phyloP scores from a whole-genome alignment of 2,113 vertebrate genomes.

The Nymphicus hollandicus region DNA sequence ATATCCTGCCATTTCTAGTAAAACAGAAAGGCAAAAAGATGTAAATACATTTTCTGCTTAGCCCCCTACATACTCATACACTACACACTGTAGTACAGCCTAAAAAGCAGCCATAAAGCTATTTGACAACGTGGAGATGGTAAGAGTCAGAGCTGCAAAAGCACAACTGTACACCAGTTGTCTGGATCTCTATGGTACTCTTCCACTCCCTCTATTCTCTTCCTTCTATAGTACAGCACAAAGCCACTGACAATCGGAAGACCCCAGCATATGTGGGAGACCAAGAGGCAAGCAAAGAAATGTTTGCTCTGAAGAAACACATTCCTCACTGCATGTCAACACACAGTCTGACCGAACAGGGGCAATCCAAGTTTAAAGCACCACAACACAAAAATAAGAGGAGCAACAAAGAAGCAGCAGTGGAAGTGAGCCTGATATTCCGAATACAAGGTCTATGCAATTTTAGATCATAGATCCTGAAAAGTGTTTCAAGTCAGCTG shows the following conservation, averaged over 20 bases:
- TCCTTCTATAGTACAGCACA: background rate
- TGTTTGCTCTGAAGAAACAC: background rate
- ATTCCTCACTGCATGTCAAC: background rate
- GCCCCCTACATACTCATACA: background rate
- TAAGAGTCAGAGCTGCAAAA: background rate
- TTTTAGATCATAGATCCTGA: background rate
- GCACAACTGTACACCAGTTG: background rate
- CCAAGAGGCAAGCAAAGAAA: background rate
- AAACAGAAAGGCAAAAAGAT: background rate
- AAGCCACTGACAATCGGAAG: background rate
- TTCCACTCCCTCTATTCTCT: background rate
- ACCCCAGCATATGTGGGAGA: background rate
- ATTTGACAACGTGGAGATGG: background rate
- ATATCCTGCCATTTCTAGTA: slow-evolving; percentile 99
- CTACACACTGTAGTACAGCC: background rate
- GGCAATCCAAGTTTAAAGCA: background rate
- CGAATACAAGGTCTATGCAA: background rate
- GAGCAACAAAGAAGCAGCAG: background rate
- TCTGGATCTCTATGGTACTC: background rate
- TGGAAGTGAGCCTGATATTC: background rate
- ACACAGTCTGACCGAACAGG: background rate
- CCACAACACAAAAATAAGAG: background rate
- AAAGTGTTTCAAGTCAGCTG: background rate
- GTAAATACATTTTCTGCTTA: background rate
- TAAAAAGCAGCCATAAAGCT: background rate